Evolutionary conservation across 2,888 invertebrate species (phyloP).

Genomic region (Melikaiella ostensackeni): DNA sequence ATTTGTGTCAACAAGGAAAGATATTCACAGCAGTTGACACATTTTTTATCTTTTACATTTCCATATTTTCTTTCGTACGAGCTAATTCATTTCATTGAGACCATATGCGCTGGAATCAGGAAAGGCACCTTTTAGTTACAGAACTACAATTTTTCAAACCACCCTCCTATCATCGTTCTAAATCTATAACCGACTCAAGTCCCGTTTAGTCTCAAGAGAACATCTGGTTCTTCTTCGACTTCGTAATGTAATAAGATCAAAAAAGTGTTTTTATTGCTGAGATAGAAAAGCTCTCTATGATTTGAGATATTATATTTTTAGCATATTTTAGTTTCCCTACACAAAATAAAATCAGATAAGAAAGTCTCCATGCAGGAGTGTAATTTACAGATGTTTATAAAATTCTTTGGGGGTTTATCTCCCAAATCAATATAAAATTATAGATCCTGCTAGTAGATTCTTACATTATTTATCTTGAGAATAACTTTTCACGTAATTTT

Average conservation of each 20-base stretch:
- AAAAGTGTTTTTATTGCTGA: neutral
- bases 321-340: neutral
- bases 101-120: neutral
- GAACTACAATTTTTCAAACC: constrained; percentile 20
- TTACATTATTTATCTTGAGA: no score
- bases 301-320: constrained; percentile 6
- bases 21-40: neutral
- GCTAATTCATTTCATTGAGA: neutral
- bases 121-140: neutral
- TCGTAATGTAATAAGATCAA: neutral
- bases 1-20: neutral
- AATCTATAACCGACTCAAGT: constrained; percentile 6
- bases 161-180: constrained; percentile 12
- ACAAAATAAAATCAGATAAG: neutral
- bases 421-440: neutral
- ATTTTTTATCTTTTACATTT: neutral
- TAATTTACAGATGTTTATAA: neutral
- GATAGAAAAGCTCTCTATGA: neutral
- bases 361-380: neutral
- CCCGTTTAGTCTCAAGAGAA: neutral
- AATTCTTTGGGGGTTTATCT: constrained; percentile 9
- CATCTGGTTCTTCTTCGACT: constrained; percentile 8
- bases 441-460: no score
- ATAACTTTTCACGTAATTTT: no score
- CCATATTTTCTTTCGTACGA: neutral